Percentiles rank a stretch among this genome's conserved stretches.
phyloP scores from a whole-genome alignment of 2,113 vertebrate species.

The Corythoichthys intestinalis region DNA sequence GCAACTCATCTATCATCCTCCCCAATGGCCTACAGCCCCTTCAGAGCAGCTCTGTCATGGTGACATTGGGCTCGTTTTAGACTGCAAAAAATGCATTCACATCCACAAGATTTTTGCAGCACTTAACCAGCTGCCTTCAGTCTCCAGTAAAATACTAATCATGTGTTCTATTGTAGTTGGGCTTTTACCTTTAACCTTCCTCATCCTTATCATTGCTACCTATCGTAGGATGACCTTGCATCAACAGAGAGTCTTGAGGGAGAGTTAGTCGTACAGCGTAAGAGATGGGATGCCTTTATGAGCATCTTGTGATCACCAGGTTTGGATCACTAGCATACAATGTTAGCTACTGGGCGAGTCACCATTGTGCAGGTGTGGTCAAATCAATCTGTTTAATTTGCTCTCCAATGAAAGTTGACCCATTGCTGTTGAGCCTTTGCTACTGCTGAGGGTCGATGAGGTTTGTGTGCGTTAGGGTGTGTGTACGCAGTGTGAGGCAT shows the following conservation, averaged over 20 bases:
- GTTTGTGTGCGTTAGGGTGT: conserved; percentile 2
- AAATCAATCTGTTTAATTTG: conserved; percentile 51
- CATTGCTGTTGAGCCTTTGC: conserved; percentile 17
- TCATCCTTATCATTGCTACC: background rate
- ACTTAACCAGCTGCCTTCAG: background rate
- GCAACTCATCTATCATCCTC: conserved; percentile 69
- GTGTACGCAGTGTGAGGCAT: background rate
- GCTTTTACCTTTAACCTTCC: conserved; percentile 27
- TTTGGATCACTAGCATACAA: conserved; percentile 23
- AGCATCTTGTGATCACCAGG: conserved; percentile 18
- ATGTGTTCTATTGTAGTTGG: conserved; percentile 29
- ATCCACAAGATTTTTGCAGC: conserved; percentile 11
- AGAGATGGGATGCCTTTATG: conserved; percentile 23
- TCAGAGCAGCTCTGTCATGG: conserved; percentile 60
- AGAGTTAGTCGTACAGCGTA: conserved; percentile 13
- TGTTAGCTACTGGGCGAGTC: conserved; percentile 64
- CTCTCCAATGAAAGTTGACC: conserved; percentile 30
- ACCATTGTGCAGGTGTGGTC: conserved; percentile 53
- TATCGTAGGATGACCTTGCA: conserved; percentile 51
- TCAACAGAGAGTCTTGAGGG: conserved; percentile 5
- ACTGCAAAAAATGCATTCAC: conserved; percentile 55
- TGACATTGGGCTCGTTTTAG: conserved; percentile 69
- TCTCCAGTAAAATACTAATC: conserved; percentile 51
- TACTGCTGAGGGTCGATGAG: conserved; percentile 25
- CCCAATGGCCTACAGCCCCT: conserved; percentile 53